phyloP scores from a whole-genome alignment of 1,140 invertebrate genomes.

The Drosophila neocordata region DNA sequence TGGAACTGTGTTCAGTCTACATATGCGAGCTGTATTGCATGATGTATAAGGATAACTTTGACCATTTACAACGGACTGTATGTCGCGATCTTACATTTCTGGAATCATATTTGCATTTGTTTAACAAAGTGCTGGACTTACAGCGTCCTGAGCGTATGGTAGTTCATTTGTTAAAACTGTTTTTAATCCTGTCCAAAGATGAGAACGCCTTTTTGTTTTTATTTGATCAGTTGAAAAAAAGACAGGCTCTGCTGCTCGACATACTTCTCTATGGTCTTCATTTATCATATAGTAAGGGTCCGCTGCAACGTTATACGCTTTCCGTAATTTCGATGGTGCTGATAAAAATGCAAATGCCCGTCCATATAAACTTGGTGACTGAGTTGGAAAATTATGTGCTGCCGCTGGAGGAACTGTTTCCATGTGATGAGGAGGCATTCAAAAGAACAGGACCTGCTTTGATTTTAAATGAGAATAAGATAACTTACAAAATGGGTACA shows the following conservation, averaged over 20 bases:
- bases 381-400: constrained; percentile 31
- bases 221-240: constrained; percentile 29
- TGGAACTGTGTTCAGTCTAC: constrained; percentile 40
- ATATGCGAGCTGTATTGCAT: constrained; percentile 62
- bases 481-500: constrained; percentile 13
- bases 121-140: constrained; percentile 18
- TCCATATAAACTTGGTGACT: constrained; percentile 25
- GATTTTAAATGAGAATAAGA: neutral
- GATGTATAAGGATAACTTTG: constrained; percentile 50
- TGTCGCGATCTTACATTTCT: constrained; percentile 62
- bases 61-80: constrained; percentile 61
- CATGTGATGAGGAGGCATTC: neutral
- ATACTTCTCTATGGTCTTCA: constrained; percentile 39
- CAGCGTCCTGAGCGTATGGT: constrained; percentile 18
- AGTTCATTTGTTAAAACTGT: constrained; percentile 48
- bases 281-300: neutral
- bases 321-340: constrained; percentile 43
- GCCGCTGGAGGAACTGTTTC: neutral
- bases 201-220: constrained; percentile 39
- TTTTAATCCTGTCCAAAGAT: constrained; percentile 68
- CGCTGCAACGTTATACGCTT: constrained; percentile 47
- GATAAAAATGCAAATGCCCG: constrained; percentile 36
- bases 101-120: constrained; percentile 27
- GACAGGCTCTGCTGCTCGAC: constrained; percentile 32
- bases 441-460: neutral